phyloP scores from a whole-genome alignment of 2,888 invertebrate genomes.

The Eulithis testata region DNA sequence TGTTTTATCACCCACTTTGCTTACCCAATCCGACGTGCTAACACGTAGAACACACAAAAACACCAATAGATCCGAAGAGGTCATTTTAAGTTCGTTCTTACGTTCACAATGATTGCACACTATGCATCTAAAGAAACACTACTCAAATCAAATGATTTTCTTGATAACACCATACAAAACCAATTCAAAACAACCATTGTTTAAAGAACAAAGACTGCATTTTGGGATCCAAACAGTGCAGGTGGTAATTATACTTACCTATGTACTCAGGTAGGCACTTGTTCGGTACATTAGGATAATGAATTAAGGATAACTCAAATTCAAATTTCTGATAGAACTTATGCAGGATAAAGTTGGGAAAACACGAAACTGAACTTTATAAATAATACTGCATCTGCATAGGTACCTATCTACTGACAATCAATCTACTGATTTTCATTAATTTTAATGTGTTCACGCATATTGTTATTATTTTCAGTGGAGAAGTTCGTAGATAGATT shows the following conservation, averaged over 20 bases:
- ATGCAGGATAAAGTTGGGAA: too few relatives aligned
- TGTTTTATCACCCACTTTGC: constrained; percentile 23
- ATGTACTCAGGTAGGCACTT: background rate
- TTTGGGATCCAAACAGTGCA: constrained; percentile 26
- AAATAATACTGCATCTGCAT: too few relatives aligned
- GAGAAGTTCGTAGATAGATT: constrained; percentile 72
- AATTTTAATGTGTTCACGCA: background rate
- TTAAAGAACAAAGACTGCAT: constrained; percentile 27
- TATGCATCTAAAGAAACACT: background rate
- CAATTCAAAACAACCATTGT: constrained; percentile 35
- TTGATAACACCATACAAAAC: constrained; percentile 19
- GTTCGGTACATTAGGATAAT: too few relatives aligned
- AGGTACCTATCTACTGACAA: too few relatives aligned
- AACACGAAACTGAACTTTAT: too few relatives aligned
- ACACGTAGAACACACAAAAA: constrained; percentile 33
- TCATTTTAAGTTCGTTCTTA: constrained; percentile 25
- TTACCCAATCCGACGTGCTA: constrained; percentile 43
- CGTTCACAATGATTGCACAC: constrained; percentile 1
- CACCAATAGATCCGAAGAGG: constrained; percentile 22
- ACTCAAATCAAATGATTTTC: constrained; percentile 12
- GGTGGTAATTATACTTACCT: constrained; percentile 23
- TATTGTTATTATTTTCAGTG: constrained; percentile 51
- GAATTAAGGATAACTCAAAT: too few relatives aligned
- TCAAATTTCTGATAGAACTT: too few relatives aligned
- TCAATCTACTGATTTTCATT: too few relatives aligned